Percentiles rank a stretch among this genome's conserved stretches.
phyloP scores from a whole-genome alignment of 2,888 invertebrate genomes.

The Pteria penguin region DNA sequence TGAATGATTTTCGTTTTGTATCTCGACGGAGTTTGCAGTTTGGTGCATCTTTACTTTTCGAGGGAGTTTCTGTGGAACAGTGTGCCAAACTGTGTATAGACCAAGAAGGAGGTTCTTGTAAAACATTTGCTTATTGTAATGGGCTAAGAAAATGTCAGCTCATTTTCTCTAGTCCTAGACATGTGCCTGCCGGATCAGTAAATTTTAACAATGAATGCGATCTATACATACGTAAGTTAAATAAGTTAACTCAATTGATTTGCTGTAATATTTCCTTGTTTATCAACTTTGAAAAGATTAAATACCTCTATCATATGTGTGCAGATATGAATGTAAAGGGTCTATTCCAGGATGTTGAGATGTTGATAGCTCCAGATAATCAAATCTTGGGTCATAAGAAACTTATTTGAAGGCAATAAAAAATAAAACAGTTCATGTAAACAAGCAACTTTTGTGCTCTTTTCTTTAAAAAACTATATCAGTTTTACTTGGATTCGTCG shows the following conservation, averaged over 20 bases:
- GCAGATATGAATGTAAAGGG: too few species aligned
- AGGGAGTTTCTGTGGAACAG: conserved; percentile 40
- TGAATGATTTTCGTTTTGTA: conserved; percentile 52
- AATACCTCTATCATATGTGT: too few species aligned
- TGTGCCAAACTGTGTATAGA: conserved; percentile 64
- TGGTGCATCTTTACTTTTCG: conserved; percentile 27
- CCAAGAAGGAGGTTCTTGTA: conserved; percentile 41
- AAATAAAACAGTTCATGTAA: too few species aligned
- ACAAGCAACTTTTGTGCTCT: too few species aligned
- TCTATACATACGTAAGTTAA: conserved; percentile 51
- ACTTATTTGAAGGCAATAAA: too few species aligned
- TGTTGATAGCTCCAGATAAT: too few species aligned
- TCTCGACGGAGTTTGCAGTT: conserved; percentile 35
- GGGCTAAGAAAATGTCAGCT: conserved; percentile 48
- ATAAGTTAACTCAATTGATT: neutral
- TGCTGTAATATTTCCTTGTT: too few species aligned
- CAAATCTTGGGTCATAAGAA: too few species aligned
- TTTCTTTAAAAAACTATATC: too few species aligned
- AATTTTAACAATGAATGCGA: conserved; percentile 38
- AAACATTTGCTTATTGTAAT: conserved; percentile 57
- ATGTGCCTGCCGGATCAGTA: conserved; percentile 20
- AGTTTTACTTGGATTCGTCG: too few species aligned
- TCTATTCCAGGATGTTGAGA: too few species aligned
- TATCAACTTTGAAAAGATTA: too few species aligned
- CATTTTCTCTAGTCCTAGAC: conserved; percentile 30